Base-by-base conservation (phyloP, 2,888 invertebrate species). In the Lepidocyrtinus sp. region DNA sequence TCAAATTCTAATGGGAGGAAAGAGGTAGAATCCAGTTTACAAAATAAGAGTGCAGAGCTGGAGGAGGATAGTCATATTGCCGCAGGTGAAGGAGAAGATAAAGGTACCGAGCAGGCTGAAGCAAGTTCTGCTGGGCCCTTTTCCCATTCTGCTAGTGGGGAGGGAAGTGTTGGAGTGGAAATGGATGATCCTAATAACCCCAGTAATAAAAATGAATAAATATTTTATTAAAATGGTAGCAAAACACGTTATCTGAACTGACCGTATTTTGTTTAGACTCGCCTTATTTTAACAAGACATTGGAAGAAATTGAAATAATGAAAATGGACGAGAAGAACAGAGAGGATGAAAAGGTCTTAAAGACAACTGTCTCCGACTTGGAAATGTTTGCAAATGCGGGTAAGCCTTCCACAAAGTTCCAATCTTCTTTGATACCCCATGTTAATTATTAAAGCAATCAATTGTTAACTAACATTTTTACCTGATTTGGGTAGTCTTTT, bases 301-400 rank as follows among this genome's bases (percentile, higher is more conserved):
- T 84, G 17, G 86, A 86, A 75, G 86, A 86, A 77, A 84, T 85
- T 26, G 86, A 86, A 73, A 72, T 84, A 3, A 81, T 86, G 45
- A 87, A 86, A 70, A 85, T 84, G 83, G 73, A 85, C 25, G 73
- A 84, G 62, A 84, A 83, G 21, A 73, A 84, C 45, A 72, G 74
- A 22, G 85, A 84, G 65, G 86, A 86, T 55, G 87, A 87, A 36
- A 85, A 85, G 61, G 83, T 87, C 63, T 85, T 89, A 17, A 90
- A 90, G 83, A 89, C 89, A 75, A 88, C 89, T 74, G 88, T 91
- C 21, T 89, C 91, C 15, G 92, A 92, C 86, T 89, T 91, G 73
- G 92, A 92, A 87, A 91, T 91, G 89, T 88, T 91, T 64, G 89
- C 91, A 45, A 91, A 91, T 88, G 90, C 91, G 87, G 92, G 92